Evolutionary conservation across 2,113 vertebrate genomes (phyloP).

Genomic region (Pelusios castaneus): DNA sequence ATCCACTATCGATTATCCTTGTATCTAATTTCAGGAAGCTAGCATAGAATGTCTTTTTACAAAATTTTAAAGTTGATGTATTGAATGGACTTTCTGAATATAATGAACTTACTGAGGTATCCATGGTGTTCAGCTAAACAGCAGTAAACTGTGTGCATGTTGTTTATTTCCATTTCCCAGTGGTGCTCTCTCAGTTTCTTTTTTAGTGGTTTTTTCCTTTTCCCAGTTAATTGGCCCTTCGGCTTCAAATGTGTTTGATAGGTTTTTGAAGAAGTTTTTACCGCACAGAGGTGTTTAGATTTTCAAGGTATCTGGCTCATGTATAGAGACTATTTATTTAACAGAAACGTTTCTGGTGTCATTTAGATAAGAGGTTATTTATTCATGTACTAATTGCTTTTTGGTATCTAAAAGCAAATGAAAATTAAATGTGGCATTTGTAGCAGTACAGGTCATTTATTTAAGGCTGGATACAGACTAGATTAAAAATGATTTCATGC

Average conservation of each 20-base stretch:
- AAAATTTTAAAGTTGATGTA: neutral
- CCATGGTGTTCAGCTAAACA: too few relatives aligned
- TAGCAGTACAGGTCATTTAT: neutral
- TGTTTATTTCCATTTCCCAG: neutral
- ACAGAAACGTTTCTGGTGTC: neutral
- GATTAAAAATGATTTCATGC: neutral
- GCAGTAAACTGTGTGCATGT: too few relatives aligned
- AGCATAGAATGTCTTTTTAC: neutral
- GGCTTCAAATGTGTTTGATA: neutral
- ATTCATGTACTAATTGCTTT: neutral
- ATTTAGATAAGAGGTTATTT: neutral
- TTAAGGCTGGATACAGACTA: neutral
- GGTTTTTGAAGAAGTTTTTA: neutral
- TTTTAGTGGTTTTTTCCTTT: neutral
- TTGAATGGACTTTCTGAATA: neutral
- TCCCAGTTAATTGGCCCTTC: neutral
- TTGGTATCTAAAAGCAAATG: fast-evolving
- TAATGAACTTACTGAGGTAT: neutral
- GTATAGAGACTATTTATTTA: neutral
- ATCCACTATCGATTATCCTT: neutral
- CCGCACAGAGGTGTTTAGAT: neutral
- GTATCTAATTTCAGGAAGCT: neutral
- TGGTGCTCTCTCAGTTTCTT: neutral
- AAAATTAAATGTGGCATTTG: neutral
- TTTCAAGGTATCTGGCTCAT: neutral